These are phyloP conservation scores for Rhagoletis zephyria DNA, from an alignment of 1,140 invertebrate genomes.

Conservation along the genomic window DNA sequence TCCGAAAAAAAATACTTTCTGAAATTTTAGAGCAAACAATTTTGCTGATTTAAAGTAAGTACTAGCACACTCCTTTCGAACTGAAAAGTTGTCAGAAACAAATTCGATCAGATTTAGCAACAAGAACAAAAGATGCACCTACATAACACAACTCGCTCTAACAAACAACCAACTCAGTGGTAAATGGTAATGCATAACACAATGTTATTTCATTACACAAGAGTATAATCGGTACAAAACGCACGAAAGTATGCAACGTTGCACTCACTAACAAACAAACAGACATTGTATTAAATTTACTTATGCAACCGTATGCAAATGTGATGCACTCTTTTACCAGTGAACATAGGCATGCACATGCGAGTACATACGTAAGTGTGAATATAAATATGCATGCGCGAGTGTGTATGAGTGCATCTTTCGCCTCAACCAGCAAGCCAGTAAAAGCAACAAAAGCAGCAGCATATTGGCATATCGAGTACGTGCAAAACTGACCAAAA, in stretches of 20 bases:
- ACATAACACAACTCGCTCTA: neutral
- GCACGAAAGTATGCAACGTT: slow-evolving; percentile 28
- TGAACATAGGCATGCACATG: no score
- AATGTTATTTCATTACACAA: slow-evolving; percentile 52
- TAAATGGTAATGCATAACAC: slow-evolving; percentile 30
- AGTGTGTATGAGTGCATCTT: neutral
- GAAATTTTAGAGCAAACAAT: neutral
- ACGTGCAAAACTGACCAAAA: slow-evolving; percentile 73
- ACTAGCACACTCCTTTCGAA: no score
- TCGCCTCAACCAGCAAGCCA: neutral
- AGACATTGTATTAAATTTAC: neutral
- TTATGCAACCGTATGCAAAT: slow-evolving; percentile 18
- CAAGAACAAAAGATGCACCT: neutral
- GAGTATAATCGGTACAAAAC: slow-evolving; percentile 41
- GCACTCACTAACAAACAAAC: neutral
- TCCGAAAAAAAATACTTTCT: neutral
- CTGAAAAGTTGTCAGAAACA: neutral
- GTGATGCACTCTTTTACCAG: slow-evolving; percentile 17
- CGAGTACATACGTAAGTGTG: no score
- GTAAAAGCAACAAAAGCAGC: neutral
- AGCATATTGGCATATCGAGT: slow-evolving; percentile 55
- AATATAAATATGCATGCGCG: neutral
- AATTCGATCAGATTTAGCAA: neutral
- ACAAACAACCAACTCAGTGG: slow-evolving; percentile 26
- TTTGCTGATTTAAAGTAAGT: neutral